phyloP scores from a whole-genome alignment of 2,797 vertebrate genomes.

The Neostethus bicornis region DNA sequence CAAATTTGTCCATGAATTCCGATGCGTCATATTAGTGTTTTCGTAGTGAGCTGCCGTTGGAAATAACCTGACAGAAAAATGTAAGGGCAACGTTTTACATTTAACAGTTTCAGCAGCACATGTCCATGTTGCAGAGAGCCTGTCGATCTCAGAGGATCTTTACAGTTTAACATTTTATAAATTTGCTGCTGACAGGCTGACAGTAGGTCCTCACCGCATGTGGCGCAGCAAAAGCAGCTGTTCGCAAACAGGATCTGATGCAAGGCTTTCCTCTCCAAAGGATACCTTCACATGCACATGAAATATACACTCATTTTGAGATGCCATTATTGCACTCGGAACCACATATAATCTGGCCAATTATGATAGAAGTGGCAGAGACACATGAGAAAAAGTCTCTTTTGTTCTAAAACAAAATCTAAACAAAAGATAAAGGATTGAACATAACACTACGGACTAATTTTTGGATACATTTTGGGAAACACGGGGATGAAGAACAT shows the following conservation, averaged over 20 bases:
- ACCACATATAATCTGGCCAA: conserved; percentile 7
- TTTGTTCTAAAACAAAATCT: neutral
- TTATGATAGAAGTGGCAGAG: neutral
- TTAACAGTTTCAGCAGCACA: neutral
- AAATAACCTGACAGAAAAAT: neutral
- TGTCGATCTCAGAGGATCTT: conserved; percentile 11
- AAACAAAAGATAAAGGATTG: neutral
- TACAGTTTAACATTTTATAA: conserved; percentile 15
- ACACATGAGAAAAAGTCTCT: neutral
- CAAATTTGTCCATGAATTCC: neutral
- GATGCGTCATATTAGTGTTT: neutral
- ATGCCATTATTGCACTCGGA: conserved; percentile 7
- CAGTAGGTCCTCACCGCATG: conserved; percentile 14
- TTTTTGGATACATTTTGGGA: too few relatives aligned
- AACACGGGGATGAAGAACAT: too few relatives aligned
- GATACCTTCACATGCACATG: conserved; percentile 19
- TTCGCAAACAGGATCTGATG: conserved; percentile 47
- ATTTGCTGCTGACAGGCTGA: conserved; percentile 7
- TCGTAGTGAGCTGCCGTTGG: neutral
- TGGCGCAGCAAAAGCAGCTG: conserved; percentile 24
- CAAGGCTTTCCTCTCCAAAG: conserved; percentile 31
- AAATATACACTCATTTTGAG: neutral
- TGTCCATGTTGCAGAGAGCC: neutral
- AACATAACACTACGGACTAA: neutral
- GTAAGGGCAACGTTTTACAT: neutral